Evolutionary conservation across 2,888 invertebrate genomes (phyloP).

Genomic region (Theretra japonica): DNA sequence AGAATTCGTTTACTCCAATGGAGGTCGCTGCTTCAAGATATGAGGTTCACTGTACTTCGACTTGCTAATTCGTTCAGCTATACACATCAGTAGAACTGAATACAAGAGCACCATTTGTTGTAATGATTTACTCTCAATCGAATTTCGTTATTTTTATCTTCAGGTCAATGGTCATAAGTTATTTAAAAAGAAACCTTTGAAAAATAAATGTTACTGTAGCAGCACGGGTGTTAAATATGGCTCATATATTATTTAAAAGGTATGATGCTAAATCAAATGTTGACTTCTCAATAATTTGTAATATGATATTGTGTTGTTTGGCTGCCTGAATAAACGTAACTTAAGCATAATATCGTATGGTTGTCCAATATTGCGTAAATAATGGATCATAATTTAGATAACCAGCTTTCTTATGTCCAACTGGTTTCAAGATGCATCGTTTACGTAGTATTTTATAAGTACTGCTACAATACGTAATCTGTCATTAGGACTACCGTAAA

Average conservation of each 20-base stretch:
- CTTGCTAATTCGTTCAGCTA: neutral
- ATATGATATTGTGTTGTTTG: neutral
- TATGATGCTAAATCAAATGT: neutral
- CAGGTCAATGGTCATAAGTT: no score
- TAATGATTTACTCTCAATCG: neutral
- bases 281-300: constrained; percentile 5
- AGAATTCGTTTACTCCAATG: neutral
- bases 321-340: neutral
- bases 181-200: no score
- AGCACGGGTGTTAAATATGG: neutral
- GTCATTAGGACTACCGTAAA: no score
- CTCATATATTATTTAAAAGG: neutral
- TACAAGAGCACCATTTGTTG: no score
- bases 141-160: neutral
- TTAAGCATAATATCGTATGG: neutral
- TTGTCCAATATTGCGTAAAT: neutral
- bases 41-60: constrained; percentile 6
- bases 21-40: neutral
- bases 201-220: neutral
- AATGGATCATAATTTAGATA: neutral
- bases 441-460: neutral
- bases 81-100: neutral
- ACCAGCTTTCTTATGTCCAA: neutral
- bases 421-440: neutral
- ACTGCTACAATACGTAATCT: no score